Evolutionary conservation across 2,888 invertebrate species (phyloP).

Genomic region (Polia nebulosa): DNA sequence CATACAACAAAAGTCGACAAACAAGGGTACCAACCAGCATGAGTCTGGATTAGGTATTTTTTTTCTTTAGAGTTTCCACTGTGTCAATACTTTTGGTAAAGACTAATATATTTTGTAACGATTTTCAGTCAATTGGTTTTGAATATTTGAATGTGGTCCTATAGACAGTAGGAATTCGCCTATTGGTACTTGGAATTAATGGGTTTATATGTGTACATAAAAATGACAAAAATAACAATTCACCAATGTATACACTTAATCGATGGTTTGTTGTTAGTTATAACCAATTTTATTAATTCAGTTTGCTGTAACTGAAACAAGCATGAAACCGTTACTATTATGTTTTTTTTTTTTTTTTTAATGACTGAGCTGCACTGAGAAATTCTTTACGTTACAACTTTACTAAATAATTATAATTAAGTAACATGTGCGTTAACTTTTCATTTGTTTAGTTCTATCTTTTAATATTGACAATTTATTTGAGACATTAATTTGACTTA

Average conservation of each 20-base stretch:
- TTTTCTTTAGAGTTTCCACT: not conserved
- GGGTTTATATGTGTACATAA: not conserved
- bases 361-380: not conserved
- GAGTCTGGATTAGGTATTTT: not conserved
- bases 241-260: not conserved
- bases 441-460: not conserved
- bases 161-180: not conserved
- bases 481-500: conserved; percentile 71
- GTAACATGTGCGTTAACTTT: not conserved
- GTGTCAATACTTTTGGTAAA: not conserved
- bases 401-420: not conserved
- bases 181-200: not conserved
- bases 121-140: not conserved
- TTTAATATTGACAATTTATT: not conserved
- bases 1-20: not conserved
- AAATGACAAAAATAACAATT: not conserved
- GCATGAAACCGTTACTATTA: not conserved
- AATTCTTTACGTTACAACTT: not conserved
- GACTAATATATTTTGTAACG: not conserved
- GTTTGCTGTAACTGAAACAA: not conserved
- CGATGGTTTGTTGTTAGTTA: not conserved
- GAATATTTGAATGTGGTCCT: not conserved
- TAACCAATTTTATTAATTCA: not conserved
- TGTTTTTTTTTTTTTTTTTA: not conserved
- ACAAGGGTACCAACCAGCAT: not conserved